A percentile compares a stretch with the other conserved stretches of the same genome.
Conservation (phyloP, 2,113 vertebrate species). For the Rhombomys opimus region DNA sequence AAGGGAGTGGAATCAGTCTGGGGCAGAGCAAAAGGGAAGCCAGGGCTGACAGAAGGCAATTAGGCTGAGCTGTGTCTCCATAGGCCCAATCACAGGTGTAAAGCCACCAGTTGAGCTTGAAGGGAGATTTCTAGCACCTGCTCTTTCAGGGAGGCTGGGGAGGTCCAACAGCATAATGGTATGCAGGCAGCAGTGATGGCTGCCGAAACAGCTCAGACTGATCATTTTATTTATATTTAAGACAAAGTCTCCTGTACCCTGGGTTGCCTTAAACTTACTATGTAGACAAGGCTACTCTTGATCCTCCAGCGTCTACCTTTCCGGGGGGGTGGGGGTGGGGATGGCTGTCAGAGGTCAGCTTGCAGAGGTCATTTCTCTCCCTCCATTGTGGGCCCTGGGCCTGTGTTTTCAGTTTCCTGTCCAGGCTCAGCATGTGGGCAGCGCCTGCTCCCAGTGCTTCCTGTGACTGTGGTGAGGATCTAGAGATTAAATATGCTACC, state of each 20-base stretch:
- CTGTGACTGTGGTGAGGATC: accelerated
- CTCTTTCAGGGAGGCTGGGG: accelerated
- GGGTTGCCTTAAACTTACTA: not conserved
- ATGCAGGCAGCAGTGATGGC: not conserved
- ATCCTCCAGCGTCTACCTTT: not conserved
- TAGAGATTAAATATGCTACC: not conserved
- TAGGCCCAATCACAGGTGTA: accelerated
- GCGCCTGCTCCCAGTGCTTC: accelerated
- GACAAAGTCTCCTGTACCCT: not conserved
- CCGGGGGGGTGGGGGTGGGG: too few relatives aligned
- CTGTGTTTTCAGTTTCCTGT: not conserved
- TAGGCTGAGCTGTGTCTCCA: accelerated
- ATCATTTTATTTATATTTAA: not conserved
- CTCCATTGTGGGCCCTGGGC: not conserved
- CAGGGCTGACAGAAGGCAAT: not conserved
- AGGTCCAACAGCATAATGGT: not conserved
- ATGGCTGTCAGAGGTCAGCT: not conserved
- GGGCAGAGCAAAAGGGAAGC: not conserved
- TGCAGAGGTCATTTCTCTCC: not conserved
- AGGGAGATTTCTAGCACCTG: accelerated
- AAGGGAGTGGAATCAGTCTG: not conserved
- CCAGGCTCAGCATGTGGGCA: too few relatives aligned
- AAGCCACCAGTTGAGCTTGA: accelerated
- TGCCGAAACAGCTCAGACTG: not conserved
- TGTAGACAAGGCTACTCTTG: not conserved